Evolutionary conservation across 1,140 invertebrate genomes (phyloP).

Genomic region (Chironomus striatipennis): DNA sequence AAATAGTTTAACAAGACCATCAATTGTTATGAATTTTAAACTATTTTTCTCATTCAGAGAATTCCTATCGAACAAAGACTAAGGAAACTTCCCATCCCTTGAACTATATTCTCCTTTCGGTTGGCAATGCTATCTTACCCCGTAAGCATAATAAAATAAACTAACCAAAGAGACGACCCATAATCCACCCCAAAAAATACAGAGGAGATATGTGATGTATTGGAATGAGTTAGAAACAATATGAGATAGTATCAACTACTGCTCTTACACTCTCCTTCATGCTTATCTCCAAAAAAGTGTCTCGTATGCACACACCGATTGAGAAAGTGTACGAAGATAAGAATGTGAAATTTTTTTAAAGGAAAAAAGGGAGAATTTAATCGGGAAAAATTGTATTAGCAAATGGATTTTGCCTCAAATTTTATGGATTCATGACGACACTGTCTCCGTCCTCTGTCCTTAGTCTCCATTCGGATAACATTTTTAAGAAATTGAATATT

Average conservation of each 20-base stretch:
- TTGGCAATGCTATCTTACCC: background rate
- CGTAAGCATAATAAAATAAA: conserved; percentile 23
- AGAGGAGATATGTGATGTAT: background rate
- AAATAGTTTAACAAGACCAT: no score
- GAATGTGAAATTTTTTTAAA: no score
- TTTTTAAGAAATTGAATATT: conserved; percentile 20
- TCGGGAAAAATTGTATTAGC: conserved; percentile 22
- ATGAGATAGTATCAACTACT: no score
- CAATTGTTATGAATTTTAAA: no score
- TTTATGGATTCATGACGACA: background rate
- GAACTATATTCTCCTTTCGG: no score
- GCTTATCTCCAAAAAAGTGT: background rate
- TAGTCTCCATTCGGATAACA: background rate
- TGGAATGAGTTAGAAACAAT: no score
- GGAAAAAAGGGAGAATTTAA: background rate
- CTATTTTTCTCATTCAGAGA: no score
- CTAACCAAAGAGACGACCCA: conserved; percentile 1
- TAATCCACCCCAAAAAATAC: background rate
- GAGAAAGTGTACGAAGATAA: background rate
- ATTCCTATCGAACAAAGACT: no score
- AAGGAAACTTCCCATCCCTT: no score
- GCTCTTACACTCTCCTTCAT: no score
- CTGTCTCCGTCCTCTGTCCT: background rate
- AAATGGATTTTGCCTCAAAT: conserved; percentile 17
- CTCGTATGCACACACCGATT: background rate